phyloP scores from a whole-genome alignment of 2,888 invertebrate genomes.

The Esperia sulphurella region DNA sequence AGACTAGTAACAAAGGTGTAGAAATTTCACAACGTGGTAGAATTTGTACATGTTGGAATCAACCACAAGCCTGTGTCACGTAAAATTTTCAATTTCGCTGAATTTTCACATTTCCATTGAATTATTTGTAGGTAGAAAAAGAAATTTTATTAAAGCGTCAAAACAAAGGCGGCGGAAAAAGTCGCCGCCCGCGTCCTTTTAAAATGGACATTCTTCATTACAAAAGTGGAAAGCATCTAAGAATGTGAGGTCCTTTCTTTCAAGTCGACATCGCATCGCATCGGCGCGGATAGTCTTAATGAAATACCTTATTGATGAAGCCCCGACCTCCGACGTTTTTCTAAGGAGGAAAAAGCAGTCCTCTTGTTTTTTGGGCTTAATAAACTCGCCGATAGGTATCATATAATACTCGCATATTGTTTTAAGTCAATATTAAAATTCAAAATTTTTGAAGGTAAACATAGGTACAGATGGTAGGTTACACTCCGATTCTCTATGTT shows the following conservation, averaged over 20 bases:
- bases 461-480: too few relatives aligned
- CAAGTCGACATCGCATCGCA: slow-evolving; percentile 41
- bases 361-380: slow-evolving; percentile 6
- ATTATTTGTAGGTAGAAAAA: too few relatives aligned
- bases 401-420: too few relatives aligned
- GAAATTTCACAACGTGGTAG: too few relatives aligned
- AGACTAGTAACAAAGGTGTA: too few relatives aligned
- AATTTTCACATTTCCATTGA: too few relatives aligned
- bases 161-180: slow-evolving; percentile 38
- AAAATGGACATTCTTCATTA: slow-evolving; percentile 75
- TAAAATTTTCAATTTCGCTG: not conserved
- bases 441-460: too few relatives aligned
- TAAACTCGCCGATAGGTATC: not conserved
- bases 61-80: too few relatives aligned
- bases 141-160: not conserved
- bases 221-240: slow-evolving; percentile 54
- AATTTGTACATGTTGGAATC: too few relatives aligned
- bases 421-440: too few relatives aligned
- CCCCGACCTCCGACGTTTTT: slow-evolving; percentile 26
- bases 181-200: slow-evolving; percentile 31
- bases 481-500: too few relatives aligned
- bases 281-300: slow-evolving; percentile 62
- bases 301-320: slow-evolving; percentile 76
- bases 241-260: slow-evolving; percentile 72
- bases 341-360: slow-evolving; percentile 33